Conservation (phyloP, 1,140 invertebrate species). For the Sinonovacula constricta region DNA sequence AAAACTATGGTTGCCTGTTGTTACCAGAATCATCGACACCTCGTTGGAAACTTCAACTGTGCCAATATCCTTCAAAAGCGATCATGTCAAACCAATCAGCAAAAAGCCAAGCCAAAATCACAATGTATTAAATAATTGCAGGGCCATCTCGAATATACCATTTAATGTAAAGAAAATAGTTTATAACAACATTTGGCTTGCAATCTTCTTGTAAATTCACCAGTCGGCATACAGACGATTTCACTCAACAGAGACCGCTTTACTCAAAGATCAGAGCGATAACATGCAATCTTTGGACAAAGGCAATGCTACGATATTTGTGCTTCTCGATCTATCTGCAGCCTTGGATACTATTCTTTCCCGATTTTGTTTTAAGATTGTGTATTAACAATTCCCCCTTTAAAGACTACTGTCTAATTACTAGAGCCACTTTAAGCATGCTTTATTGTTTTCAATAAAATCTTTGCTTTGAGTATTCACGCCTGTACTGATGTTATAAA, state of each 20-base stretch:
- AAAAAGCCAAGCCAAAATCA: background rate
- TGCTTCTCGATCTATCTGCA: slow-evolving; percentile 29
- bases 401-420: too few species aligned
- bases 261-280: slow-evolving; percentile 24
- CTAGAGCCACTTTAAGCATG: too few species aligned
- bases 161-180: background rate
- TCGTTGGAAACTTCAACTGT: background rate
- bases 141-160: slow-evolving; percentile 7
- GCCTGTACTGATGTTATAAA: too few species aligned
- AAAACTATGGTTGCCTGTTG: too few species aligned
- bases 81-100: background rate
- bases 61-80: slow-evolving; percentile 10
- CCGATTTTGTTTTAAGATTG: too few species aligned
- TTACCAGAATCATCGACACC: too few species aligned
- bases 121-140: slow-evolving; percentile 16
- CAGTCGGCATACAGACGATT: slow-evolving; percentile 20
- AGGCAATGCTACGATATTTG: slow-evolving; percentile 15
- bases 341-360: slow-evolving; percentile 25
- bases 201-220: background rate
- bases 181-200: background rate
- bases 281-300: slow-evolving; percentile 24
- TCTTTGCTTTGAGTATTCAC: too few species aligned
- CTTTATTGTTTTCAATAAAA: too few species aligned
- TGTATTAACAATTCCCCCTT: too few species aligned
- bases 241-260: slow-evolving; percentile 15